Percentiles rank a stretch among this genome's conserved stretches.
Evolutionary conservation across 2,888 invertebrate genomes (phyloP).

Genomic region (Heliconius ethilla): DNA sequence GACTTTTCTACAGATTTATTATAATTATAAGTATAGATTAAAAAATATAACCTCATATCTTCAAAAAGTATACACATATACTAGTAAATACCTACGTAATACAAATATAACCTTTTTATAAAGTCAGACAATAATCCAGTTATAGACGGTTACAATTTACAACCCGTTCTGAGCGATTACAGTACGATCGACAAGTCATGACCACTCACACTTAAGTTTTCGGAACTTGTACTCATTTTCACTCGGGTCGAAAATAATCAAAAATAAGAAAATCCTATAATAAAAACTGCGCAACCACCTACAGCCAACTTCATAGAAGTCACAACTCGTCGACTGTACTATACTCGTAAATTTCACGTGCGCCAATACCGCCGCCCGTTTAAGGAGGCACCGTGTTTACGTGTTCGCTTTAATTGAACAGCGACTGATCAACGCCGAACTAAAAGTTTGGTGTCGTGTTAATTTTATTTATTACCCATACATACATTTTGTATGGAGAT

Average conservation of each 20-base stretch:
- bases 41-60: too few species aligned
- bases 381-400: slow-evolving; percentile 50
- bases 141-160: slow-evolving; percentile 45
- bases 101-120: slow-evolving; percentile 43
- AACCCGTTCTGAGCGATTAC: too few species aligned
- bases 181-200: too few species aligned
- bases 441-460: slow-evolving; percentile 36
- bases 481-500: neutral
- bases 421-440: slow-evolving; percentile 47
- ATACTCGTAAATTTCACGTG: slow-evolving; percentile 68
- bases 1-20: too few species aligned
- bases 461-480: slow-evolving; percentile 28
- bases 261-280: too few species aligned
- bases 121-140: slow-evolving; percentile 58
- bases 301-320: too few species aligned
- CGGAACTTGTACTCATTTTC: too few species aligned
- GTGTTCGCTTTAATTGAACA: slow-evolving; percentile 65
- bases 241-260: too few species aligned
- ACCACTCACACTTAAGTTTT: too few species aligned
- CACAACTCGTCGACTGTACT: neutral
- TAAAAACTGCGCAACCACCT: too few species aligned
- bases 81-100: neutral
- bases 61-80: neutral
- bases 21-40: too few species aligned
- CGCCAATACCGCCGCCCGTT: slow-evolving; percentile 64